phyloP scores from a whole-genome alignment of 2,797 vertebrate species.

The Mastacembelus armatus region DNA sequence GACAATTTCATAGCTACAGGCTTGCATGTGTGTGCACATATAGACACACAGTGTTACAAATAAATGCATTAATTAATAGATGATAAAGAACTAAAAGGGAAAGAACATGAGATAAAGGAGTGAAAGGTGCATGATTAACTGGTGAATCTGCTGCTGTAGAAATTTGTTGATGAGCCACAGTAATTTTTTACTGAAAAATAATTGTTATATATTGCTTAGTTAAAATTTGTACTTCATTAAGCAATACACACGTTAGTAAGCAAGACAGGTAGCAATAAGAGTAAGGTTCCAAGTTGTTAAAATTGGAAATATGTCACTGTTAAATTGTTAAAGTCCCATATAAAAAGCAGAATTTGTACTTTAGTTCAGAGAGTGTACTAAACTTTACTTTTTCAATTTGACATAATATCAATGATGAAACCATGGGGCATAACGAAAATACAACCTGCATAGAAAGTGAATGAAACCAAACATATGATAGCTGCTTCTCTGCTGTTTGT shows the following conservation, averaged over 20 bases:
- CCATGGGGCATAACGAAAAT: not conserved
- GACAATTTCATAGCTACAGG: constrained; percentile 57
- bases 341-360: not conserved
- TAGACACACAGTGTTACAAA: constrained; percentile 8
- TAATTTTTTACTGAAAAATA: not conserved
- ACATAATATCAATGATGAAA: constrained; percentile 23
- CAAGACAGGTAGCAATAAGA: not conserved
- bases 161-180: constrained; percentile 3
- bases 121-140: not conserved
- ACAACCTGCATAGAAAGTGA: constrained; percentile 15
- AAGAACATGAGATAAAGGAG: constrained; percentile 4
- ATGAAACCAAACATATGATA: not conserved
- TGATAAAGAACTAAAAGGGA: constrained; percentile 3
- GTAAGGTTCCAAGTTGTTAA: not conserved
- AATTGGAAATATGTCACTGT: constrained; percentile 6
- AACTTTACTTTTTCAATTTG: constrained; percentile 15
- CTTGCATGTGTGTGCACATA: constrained; percentile 15
- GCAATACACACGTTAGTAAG: not conserved
- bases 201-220: constrained; percentile 12
- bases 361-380: not conserved
- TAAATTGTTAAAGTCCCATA: not conserved
- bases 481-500: constrained; percentile 11
- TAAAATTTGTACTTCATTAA: constrained; percentile 16
- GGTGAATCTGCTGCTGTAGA: constrained; percentile 9
- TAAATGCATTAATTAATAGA: constrained; percentile 19